Percentiles rank a stretch among this genome's conserved stretches.
phyloP scores from a whole-genome alignment of 2,888 invertebrate species.

The Griposia aprilina region DNA sequence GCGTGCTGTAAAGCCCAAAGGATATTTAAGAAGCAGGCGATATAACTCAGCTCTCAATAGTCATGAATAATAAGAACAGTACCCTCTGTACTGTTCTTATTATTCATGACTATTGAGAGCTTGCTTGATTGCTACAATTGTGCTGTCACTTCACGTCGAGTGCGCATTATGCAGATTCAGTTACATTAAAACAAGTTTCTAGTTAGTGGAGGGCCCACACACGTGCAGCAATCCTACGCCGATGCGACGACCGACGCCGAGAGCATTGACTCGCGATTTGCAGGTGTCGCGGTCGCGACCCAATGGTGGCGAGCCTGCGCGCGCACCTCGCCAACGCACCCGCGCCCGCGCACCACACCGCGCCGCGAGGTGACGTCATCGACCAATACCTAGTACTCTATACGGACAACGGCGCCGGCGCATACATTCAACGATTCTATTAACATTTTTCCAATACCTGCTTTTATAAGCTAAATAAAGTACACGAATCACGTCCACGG shows the following conservation, averaged over 20 bases:
- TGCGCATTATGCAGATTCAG: conserved; percentile 71
- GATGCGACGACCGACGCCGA: conserved; percentile 66
- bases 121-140: conserved; percentile 67
- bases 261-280: conserved; percentile 75
- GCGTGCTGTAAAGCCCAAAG: conserved; percentile 3
- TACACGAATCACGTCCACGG: conserved; percentile 49
- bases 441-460: conserved; percentile 63
- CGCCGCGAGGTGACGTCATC: conserved; percentile 64
- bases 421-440: conserved; percentile 69
- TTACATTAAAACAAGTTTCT: conserved; percentile 72
- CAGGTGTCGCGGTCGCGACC: conserved; percentile 73
- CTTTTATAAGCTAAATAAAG: conserved; percentile 27
- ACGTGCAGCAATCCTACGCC: conserved; percentile 70
- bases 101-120: too few species aligned
- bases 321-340: conserved; percentile 61
- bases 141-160: conserved; percentile 62
- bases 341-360: conserved; percentile 49
- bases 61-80: conserved; percentile 52
- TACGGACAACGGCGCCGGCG: conserved; percentile 75
- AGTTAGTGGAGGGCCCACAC: conserved; percentile 71
- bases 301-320: conserved; percentile 64
- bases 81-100: too few species aligned
- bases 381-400: conserved; percentile 55
- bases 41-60: conserved; percentile 54
- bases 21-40: conserved; percentile 33